Conservation (phyloP, 2,113 vertebrate species). For the Microtus ochrogaster region DNA sequence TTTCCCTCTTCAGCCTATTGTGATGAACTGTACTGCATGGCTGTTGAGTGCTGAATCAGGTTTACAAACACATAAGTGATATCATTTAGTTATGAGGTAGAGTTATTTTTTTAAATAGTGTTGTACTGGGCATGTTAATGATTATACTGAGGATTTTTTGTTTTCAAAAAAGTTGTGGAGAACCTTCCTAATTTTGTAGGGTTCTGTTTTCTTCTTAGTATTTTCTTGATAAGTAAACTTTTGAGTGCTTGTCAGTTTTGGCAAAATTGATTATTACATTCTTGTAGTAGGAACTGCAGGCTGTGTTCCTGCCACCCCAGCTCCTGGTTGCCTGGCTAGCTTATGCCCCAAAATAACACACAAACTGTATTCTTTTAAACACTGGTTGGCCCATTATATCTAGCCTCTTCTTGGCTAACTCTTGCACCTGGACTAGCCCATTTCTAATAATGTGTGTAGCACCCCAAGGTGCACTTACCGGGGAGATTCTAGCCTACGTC, state of each 20-base stretch:
- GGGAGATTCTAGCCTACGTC: no score
- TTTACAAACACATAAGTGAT: background rate
- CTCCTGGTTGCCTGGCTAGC: no score
- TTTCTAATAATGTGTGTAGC: no score
- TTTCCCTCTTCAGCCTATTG: background rate
- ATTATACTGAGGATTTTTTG: background rate
- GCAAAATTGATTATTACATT: background rate
- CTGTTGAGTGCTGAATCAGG: background rate
- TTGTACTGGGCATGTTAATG: background rate
- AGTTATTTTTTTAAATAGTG: background rate
- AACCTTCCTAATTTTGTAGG: background rate
- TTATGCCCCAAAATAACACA: no score
- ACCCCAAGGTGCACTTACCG: no score
- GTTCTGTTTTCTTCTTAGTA: background rate
- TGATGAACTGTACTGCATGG: background rate
- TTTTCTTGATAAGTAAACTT: background rate
- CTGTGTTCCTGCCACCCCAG: no score
- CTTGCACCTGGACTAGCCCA: no score
- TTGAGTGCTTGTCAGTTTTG: background rate
- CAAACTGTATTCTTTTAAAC: no score
- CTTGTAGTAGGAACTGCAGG: no score
- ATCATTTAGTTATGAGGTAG: background rate
- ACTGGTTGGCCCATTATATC: no score
- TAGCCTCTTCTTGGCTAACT: no score
- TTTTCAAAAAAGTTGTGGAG: background rate